Conservation (phyloP, 2,888 invertebrate genomes). For the Apamea crenata region DNA sequence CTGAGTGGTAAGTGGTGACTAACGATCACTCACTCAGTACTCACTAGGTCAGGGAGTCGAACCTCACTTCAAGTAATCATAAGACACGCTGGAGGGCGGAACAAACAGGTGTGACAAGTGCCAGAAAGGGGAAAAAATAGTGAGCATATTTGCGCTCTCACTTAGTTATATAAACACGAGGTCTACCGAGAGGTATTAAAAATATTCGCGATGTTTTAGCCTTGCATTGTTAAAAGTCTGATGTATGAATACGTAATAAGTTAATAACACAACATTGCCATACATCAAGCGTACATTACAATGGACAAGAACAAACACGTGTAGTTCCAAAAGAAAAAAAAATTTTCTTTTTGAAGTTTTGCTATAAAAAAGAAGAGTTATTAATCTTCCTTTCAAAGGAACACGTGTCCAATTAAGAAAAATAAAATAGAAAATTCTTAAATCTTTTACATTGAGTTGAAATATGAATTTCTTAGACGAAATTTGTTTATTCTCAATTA, state of each 20-base stretch:
- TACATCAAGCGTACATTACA: not conserved
- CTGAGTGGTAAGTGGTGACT: slow-evolving; percentile 15
- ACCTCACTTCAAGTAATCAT: slow-evolving; percentile 41
- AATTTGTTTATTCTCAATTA: not conserved
- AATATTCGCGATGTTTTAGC: not conserved
- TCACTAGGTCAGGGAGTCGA: slow-evolving; percentile 5
- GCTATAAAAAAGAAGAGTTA: no score
- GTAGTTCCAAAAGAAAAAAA: not conserved
- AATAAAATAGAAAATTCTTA: slow-evolving; percentile 1
- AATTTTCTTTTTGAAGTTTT: not conserved
- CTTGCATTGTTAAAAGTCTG: not conserved
- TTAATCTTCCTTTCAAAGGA: not conserved
- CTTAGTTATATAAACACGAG: not conserved
- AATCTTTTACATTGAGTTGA: not conserved
- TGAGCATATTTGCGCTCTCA: not conserved
- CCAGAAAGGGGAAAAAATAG: not conserved
- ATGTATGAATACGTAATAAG: not conserved
- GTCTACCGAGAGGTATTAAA: not conserved
- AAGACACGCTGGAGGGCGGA: not conserved
- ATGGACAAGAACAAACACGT: not conserved
- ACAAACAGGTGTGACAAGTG: not conserved
- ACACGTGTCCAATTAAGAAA: not conserved
- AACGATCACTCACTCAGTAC: slow-evolving; percentile 30
- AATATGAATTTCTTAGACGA: not conserved
- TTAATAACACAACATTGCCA: not conserved